Base-by-base conservation (phyloP, 92 coral and sea anemone species). In the Siderastrea radians region DNA sequence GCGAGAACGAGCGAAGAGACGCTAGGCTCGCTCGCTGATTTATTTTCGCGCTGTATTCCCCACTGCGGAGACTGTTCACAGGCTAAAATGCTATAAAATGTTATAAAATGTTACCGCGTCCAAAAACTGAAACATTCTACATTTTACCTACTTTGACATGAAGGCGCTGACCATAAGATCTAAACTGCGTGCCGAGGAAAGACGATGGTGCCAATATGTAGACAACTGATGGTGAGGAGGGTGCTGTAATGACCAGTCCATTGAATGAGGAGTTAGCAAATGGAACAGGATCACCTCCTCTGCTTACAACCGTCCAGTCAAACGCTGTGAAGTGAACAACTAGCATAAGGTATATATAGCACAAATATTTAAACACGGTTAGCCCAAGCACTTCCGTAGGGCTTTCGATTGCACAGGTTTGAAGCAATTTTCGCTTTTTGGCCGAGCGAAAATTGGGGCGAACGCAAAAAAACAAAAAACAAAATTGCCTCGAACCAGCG, bases 91-190 rank as follows among this genome's bases (percentile, higher is more conserved):
- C 0, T 26, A 26, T 26, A 26, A 26, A 26, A 26, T 26, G 38
- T 26, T 26, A 26, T 26, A 26, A 26, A 26, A 26, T 26, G 38
- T 26, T 26, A 26, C 38, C 38, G 38, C 38, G 38, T 26, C 3
- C 14, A 45, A 61, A 8, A 19, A 45, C 50, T 38, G 48, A 49
- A 49, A 16, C 61, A 45, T 45, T 50, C 15, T 49, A 44, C 50
- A 11, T n/a, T 68, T 3, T 44, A 81, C 91, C 60, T 87, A 95
- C 99, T 74, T 78, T 86, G 58, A 96, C 16, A 19, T 72, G 51
- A 5, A 96, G 83, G 50, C 75, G 92, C 87, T 95, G 96, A 46
- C 89, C 93, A 55, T 95, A 96, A 50, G 99, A 96, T 53, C 87
- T 82, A 13, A 89, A 75, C 58, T 90, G 95, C 72, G 86, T 55